phyloP scores from a whole-genome alignment of 2,888 invertebrate species.

The Eupithecia exiguata region DNA sequence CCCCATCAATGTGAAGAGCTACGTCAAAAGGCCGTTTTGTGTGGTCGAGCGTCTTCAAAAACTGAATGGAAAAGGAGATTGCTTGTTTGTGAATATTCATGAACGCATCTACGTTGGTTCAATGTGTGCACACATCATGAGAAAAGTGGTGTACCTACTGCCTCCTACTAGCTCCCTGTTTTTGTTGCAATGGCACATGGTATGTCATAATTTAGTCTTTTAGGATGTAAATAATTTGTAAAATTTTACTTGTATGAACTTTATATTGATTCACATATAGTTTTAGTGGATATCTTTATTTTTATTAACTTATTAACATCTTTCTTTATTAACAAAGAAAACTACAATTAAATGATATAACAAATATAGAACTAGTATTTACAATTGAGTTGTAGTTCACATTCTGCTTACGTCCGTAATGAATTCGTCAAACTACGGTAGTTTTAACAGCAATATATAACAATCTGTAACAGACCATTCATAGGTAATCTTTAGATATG shows the following conservation, averaged over 20 bases:
- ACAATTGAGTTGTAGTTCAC: too few species aligned
- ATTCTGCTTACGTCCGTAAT: too few species aligned
- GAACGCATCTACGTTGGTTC: conserved; percentile 19
- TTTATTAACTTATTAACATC: too few species aligned
- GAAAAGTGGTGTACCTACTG: neutral
- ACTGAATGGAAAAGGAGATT: conserved; percentile 43
- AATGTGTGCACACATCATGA: conserved; percentile 16
- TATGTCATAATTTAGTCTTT: neutral
- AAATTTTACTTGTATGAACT: too few species aligned
- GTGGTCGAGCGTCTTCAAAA: conserved; percentile 40
- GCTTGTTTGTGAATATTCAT: conserved; percentile 29
- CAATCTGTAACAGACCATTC: neutral
- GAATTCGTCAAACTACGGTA: too few species aligned
- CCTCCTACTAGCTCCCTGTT: neutral
- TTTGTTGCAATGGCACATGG: neutral
- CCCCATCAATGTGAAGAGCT: conserved; percentile 54
- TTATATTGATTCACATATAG: too few species aligned
- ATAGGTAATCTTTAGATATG: neutral
- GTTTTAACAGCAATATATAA: too few species aligned
- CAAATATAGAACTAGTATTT: too few species aligned
- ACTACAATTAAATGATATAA: too few species aligned
- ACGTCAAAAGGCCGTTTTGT: conserved; percentile 62
- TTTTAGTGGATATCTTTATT: too few species aligned
- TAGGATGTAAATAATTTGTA: neutral
- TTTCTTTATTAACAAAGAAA: too few species aligned